phyloP scores from a whole-genome alignment of 2,888 invertebrate species.

The Polietes domitor region DNA sequence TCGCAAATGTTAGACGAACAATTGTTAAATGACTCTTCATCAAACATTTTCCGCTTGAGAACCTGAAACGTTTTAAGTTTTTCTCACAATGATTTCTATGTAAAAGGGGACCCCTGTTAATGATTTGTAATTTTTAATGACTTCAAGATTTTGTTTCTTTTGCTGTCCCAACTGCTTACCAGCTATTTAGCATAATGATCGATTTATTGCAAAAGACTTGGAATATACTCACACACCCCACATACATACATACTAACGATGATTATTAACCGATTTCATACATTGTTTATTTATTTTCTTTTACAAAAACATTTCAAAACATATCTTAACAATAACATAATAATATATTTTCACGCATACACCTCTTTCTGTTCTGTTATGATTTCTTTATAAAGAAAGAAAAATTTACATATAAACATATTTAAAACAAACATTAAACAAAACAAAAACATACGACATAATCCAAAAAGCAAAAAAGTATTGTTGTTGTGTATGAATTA shows the following conservation, averaged over 20 bases:
- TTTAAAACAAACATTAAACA: conserved; percentile 31
- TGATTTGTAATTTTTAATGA: too few relatives aligned
- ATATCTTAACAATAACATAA: conserved; percentile 17
- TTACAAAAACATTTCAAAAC: conserved; percentile 12
- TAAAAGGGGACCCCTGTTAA: too few relatives aligned
- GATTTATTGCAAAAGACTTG: background rate
- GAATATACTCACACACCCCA: background rate
- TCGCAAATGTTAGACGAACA: too few relatives aligned
- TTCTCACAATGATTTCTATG: too few relatives aligned
- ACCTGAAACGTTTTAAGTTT: too few relatives aligned
- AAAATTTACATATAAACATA: too few relatives aligned
- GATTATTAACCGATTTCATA: background rate
- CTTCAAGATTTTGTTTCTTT: too few relatives aligned
- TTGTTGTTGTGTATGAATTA: conserved; percentile 66
- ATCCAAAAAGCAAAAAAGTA: conserved; percentile 64
- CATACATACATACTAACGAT: background rate
- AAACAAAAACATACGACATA: conserved; percentile 38
- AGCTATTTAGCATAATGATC: background rate
- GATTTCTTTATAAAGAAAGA: conserved; percentile 28
- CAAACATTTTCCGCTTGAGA: too few relatives aligned
- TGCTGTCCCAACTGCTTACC: too few relatives aligned
- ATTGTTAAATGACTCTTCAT: too few relatives aligned
- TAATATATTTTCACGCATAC: background rate
- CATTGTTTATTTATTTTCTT: conserved; percentile 20
- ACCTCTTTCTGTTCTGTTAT: conserved; percentile 1